Conservation (phyloP, 1,140 invertebrate genomes). For the Physella acuta region DNA sequence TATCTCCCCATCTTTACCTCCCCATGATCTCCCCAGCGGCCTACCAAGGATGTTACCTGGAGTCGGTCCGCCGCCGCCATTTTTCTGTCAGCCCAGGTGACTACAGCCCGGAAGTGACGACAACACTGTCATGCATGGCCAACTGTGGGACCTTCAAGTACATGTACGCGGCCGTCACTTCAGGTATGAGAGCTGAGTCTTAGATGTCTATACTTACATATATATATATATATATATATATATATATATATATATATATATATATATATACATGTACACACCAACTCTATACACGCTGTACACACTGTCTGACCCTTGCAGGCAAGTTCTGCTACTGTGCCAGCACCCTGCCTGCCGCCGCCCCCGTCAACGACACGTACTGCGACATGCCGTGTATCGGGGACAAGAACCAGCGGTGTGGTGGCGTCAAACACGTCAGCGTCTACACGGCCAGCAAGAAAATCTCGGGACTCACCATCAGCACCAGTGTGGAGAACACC, state of each 20-base stretch:
- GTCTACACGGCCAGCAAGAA: slow-evolving; percentile 33
- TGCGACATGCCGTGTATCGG: slow-evolving; percentile 36
- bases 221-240: not conserved
- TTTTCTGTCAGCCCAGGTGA: slow-evolving; percentile 35
- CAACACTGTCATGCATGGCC: slow-evolving; percentile 22
- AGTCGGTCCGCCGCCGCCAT: slow-evolving; percentile 28
- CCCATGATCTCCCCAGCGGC: not conserved
- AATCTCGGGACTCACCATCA: slow-evolving; percentile 33
- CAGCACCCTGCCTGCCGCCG: slow-evolving; percentile 20
- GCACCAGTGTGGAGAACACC: not conserved
- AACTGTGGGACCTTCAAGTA: slow-evolving; percentile 31
- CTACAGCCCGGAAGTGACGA: slow-evolving; percentile 25
- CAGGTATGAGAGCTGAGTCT: not conserved
- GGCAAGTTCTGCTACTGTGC: slow-evolving; percentile 45
- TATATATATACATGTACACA: not conserved
- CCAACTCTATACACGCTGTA: not conserved
- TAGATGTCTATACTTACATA: not conserved
- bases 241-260: not conserved
- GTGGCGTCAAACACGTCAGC: slow-evolving; percentile 33
- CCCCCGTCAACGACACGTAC: not conserved
- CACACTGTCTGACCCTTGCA: not conserved
- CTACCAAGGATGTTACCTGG: slow-evolving; percentile 33
- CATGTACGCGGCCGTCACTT: slow-evolving; percentile 30
- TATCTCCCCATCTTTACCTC: not conserved
- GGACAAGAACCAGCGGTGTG: slow-evolving; percentile 29